Evolutionary conservation across 2,797 vertebrate species (phyloP).

Genomic region (Mionectes olivaceus): DNA sequence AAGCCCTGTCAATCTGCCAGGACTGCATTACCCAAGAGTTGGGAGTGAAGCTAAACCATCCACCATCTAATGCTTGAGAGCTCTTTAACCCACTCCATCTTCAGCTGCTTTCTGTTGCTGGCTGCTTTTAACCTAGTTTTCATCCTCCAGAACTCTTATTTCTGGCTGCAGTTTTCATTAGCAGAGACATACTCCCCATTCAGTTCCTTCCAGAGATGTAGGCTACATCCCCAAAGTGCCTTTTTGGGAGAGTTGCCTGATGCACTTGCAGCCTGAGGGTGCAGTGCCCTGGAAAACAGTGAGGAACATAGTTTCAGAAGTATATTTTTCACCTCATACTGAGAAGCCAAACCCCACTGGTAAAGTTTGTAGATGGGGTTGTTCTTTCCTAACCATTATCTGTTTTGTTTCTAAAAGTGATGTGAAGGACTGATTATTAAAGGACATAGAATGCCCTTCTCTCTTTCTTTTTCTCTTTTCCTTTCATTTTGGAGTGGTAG

Average conservation of each 20-base stretch:
- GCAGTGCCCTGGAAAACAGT: conserved; percentile 7
- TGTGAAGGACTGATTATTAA: neutral
- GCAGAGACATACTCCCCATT: neutral
- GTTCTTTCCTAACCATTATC: neutral
- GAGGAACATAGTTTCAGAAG: neutral
- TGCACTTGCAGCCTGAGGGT: neutral
- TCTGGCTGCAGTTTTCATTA: conserved; percentile 32
- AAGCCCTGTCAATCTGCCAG: conserved; percentile 39
- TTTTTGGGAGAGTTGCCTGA: neutral
- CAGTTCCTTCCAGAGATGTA: conserved; percentile 33
- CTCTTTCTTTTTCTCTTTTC: neutral
- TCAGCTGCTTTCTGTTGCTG: neutral
- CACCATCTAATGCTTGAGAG: neutral
- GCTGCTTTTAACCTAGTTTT: conserved; percentile 65
- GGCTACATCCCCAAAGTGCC: conserved; percentile 47
- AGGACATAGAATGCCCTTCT: neutral
- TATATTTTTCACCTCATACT: neutral
- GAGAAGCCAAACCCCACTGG: neutral
- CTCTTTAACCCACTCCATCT: conserved; percentile 49
- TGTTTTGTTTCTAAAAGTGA: neutral
- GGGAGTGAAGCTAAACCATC: neutral
- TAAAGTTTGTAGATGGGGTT: neutral
- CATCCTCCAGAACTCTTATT: conserved; percentile 41
- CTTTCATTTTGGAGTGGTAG: neutral
- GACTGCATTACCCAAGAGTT: neutral